Conservation (phyloP, 2,888 invertebrate genomes). For the Lepidochrysops patricia region DNA sequence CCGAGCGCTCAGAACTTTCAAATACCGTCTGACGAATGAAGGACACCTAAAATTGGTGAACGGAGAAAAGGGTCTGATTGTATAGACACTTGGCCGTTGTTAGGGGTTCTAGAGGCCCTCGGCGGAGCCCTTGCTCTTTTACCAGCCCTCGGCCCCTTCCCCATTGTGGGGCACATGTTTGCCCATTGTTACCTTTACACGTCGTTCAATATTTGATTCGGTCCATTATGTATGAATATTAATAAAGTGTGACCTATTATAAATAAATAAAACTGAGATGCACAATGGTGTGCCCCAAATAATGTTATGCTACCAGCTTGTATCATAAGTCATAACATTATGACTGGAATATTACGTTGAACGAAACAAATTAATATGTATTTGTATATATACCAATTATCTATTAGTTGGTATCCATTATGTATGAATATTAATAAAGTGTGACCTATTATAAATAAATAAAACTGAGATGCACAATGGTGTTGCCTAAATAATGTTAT, state of each 20-base stretch:
- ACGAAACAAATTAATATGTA: too few species aligned
- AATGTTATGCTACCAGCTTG: background rate
- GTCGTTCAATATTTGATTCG: constrained; percentile 5
- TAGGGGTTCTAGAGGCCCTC: constrained; percentile 56
- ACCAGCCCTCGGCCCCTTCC: constrained; percentile 35
- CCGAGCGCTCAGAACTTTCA: constrained; percentile 35
- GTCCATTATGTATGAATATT: constrained; percentile 4
- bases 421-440: background rate
- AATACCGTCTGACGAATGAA: constrained; percentile 41
- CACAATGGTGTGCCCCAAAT: background rate
- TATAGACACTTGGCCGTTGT: constrained; percentile 55
- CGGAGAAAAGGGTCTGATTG: constrained; percentile 50
- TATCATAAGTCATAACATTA: background rate
- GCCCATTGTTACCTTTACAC: constrained; percentile 7
- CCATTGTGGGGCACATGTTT: background rate
- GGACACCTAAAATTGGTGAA: constrained; percentile 62
- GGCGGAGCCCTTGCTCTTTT: constrained; percentile 65
- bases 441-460: background rate
- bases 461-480: background rate
- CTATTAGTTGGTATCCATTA: background rate
- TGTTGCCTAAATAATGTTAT: background rate
- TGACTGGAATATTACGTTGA: too few species aligned
- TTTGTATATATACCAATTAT: background rate
- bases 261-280: background rate
- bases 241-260: background rate